These are phyloP conservation scores for Choreutis nemorana DNA, from an alignment of 2,888 invertebrate species.

Conservation along the genomic window DNA sequence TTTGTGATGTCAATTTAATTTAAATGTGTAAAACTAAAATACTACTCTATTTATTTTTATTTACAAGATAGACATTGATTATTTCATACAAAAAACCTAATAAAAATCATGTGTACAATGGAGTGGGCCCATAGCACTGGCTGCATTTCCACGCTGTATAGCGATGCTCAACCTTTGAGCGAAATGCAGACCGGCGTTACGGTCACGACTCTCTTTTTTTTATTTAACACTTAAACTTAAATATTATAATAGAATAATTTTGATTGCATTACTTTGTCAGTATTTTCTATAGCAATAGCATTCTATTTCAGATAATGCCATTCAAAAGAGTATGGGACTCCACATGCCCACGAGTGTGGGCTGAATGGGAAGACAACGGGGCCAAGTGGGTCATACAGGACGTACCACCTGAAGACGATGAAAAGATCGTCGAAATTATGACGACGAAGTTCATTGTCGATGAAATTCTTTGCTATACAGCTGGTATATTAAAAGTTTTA, in stretches of 20 bases:
- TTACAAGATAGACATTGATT: too few species aligned
- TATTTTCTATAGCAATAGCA: not conserved
- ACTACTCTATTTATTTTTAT: too few species aligned
- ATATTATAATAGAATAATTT: constrained; percentile 1
- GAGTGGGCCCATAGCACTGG: too few species aligned
- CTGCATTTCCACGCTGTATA: too few species aligned
- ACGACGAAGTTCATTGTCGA: constrained; percentile 26
- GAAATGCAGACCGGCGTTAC: too few species aligned
- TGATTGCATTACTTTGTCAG: not conserved
- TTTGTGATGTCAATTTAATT: too few species aligned
- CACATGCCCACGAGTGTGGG: constrained; percentile 30
- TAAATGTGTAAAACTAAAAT: too few species aligned
- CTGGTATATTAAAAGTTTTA: constrained; percentile 25
- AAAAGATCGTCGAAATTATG: constrained; percentile 25
- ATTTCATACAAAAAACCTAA: too few species aligned
- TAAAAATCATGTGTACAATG: too few species aligned
- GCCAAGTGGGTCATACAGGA: constrained; percentile 35
- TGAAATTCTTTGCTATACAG: constrained; percentile 25
- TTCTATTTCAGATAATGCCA: constrained; percentile 11
- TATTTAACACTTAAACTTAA: too few species aligned
- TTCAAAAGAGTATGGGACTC: constrained; percentile 24
- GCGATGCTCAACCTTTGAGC: too few species aligned
- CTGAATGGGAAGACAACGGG: constrained; percentile 28
- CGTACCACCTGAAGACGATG: constrained; percentile 35
- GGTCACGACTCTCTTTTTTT: too few species aligned